Percentiles rank a stretch among this genome's conserved stretches.
Evolutionary conservation across 1,140 invertebrate species (phyloP).

Genomic region (Cydia strobilella): DNA sequence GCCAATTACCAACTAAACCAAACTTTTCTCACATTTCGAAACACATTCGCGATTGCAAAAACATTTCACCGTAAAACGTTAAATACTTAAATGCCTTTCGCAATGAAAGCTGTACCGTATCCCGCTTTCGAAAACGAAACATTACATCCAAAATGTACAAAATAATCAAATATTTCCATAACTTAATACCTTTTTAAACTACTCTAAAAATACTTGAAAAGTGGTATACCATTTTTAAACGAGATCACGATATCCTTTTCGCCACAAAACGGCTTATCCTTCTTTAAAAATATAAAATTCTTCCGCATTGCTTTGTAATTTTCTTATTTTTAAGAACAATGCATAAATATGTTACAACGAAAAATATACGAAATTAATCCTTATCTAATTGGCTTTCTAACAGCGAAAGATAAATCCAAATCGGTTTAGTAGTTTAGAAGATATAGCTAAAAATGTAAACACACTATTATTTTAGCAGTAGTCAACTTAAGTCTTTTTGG

Average conservation of each 20-base stretch:
- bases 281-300: not conserved
- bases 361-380: not conserved
- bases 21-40: not conserved
- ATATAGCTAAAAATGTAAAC: not conserved
- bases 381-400: not conserved
- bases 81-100: slow-evolving; percentile 3
- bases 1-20: not conserved
- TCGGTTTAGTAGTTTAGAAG: not conserved
- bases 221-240: slow-evolving; percentile 66
- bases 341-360: not conserved
- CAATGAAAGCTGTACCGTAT: not conserved
- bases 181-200: not conserved
- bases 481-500: not conserved
- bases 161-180: not conserved
- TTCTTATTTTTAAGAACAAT: not conserved
- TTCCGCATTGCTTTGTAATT: not conserved
- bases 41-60: slow-evolving; percentile 4
- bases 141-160: not conserved
- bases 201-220: slow-evolving; percentile 45
- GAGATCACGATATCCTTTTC: not conserved
- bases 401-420: not conserved
- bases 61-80: not conserved
- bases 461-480: not conserved
- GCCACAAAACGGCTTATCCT: not conserved
- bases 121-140: slow-evolving; percentile 7